Percentiles rank a stretch among this genome's conserved stretches.
phyloP scores from a whole-genome alignment of 2,797 vertebrate genomes.

The Poecile montanus region DNA sequence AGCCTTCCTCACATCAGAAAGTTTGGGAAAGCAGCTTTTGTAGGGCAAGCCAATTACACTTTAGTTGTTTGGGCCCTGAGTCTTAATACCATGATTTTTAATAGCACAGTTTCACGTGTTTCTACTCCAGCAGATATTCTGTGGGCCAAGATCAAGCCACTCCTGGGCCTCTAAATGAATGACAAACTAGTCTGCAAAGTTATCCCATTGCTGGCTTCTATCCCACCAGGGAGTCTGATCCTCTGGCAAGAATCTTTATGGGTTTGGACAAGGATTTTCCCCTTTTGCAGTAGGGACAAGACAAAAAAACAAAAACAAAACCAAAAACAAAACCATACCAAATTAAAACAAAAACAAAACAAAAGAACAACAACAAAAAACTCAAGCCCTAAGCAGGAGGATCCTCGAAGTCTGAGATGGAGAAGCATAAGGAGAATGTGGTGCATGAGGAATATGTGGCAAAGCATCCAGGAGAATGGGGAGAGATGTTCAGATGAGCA shows the following conservation, averaged over 20 bases:
- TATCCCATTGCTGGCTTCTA: not conserved
- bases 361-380: not conserved
- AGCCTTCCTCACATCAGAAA: not conserved
- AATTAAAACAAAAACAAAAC: not conserved
- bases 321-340: too few relatives aligned
- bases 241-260: not conserved
- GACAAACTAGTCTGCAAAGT: not conserved
- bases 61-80: not conserved
- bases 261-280: not conserved
- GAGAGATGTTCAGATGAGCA: not conserved
- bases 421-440: not conserved
- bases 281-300: not conserved
- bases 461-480: not conserved
- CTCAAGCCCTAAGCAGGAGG: not conserved
- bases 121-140: not conserved
- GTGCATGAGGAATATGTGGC: not conserved
- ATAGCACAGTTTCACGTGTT: not conserved
- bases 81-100: not conserved
- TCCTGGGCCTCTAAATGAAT: not conserved
- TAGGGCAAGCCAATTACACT: not conserved
- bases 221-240: not conserved
- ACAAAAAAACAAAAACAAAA: fast-evolving
- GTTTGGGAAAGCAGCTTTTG: not conserved
- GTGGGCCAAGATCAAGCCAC: not conserved
- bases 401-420: not conserved